These are phyloP conservation scores for Callocephalon fimbriatum DNA, from an alignment of 2,113 vertebrate genomes.

Conservation along the genomic window DNA sequence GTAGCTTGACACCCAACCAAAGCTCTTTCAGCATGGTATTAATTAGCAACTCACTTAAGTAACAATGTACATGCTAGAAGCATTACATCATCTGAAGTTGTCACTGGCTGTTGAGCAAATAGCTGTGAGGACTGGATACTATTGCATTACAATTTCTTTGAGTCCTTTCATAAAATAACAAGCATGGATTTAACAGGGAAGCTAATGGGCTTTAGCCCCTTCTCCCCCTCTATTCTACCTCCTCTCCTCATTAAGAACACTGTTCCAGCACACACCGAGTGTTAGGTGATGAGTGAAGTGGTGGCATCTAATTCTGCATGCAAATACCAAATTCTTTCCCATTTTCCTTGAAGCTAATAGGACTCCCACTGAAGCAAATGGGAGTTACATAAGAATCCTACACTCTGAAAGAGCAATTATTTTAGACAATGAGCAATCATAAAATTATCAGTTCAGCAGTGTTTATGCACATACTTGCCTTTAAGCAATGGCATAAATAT, in stretches of 20 bases:
- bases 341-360: neutral
- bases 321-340: neutral
- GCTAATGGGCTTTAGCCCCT: neutral
- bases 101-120: conserved; percentile 10
- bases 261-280: neutral
- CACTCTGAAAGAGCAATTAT: neutral
- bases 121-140: neutral
- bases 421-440: neutral
- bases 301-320: neutral
- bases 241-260: neutral
- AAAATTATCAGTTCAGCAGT: neutral
- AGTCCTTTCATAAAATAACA: neutral
- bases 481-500: neutral
- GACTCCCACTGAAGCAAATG: neutral
- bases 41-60: conserved; percentile 43
- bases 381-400: neutral
- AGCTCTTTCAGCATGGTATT: conserved; percentile 20
- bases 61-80: conserved; percentile 12
- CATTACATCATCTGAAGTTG: conserved; percentile 47
- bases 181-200: conserved; percentile 2
- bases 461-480: neutral
- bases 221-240: neutral
- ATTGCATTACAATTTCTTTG: conserved; percentile 13
- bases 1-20: neutral
- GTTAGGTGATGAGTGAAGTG: neutral